Percentiles rank a stretch among this genome's conserved stretches.
Evolutionary conservation across 2,113 vertebrate genomes (phyloP).

Genomic region (Sylvilagus bachmani): DNA sequence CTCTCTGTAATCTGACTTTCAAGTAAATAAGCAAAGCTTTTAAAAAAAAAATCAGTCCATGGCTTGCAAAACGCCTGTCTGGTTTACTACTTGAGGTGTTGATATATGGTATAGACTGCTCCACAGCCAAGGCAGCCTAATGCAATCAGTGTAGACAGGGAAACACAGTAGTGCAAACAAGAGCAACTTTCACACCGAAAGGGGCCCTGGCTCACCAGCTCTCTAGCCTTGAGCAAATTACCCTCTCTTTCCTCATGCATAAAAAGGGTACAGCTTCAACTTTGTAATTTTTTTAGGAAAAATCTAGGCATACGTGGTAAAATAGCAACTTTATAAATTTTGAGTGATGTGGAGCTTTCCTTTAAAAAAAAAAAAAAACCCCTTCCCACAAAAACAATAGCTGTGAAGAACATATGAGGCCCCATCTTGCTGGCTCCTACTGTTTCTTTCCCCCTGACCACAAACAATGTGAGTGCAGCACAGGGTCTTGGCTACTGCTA

Average conservation of each 20-base stretch:
- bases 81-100: rapidly evolving
- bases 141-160: no score
- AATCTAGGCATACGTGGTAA: background rate
- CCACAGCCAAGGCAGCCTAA: rapidly evolving
- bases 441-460: background rate
- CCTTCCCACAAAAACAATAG: no score
- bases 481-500: background rate
- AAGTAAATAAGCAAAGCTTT: no score
- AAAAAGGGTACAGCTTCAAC: background rate
- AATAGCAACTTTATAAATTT: background rate
- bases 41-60: background rate
- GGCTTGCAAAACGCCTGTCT: background rate
- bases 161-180: background rate
- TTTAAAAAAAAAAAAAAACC: background rate
- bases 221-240: background rate
- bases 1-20: no score
- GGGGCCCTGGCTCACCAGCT: background rate
- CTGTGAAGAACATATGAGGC: background rate
- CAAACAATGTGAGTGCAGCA: background rate
- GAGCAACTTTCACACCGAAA: background rate
- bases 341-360: background rate
- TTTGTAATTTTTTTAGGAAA: background rate
- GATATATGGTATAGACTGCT: background rate
- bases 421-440: background rate
- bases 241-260: background rate